Conservation (phyloP, 1,140 invertebrate species). For the Drosophila ananassae region DNA sequence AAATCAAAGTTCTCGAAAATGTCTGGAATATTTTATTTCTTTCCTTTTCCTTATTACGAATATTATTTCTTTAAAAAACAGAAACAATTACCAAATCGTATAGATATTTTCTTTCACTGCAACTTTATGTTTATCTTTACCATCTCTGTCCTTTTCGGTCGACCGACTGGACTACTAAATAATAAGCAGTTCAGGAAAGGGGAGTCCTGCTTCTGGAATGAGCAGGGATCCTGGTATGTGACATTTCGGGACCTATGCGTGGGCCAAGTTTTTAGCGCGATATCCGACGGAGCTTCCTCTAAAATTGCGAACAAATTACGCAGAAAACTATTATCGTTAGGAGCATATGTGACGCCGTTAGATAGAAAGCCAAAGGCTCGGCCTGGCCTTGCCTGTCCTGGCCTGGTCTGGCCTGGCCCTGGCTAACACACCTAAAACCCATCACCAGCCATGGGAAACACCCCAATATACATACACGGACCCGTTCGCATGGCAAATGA, state of each 20-base stretch:
- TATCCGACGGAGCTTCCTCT: conserved; percentile 60
- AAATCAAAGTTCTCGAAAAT: not conserved
- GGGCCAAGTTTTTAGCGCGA: conserved; percentile 57
- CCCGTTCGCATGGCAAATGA: conserved; percentile 54
- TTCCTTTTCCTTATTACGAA: too few relatives aligned
- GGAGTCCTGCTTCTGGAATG: not conserved
- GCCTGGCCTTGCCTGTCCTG: not conserved
- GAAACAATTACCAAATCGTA: not conserved
- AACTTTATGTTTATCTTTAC: conserved; percentile 37
- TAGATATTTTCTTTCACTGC: conserved; percentile 8
- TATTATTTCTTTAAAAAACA: too few relatives aligned
- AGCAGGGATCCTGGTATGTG: not conserved
- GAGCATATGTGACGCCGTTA: conserved; percentile 77
- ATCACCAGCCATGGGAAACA: not conserved
- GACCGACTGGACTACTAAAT: conserved; percentile 59
- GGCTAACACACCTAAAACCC: conserved; percentile 35
- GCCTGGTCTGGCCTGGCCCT: not conserved
- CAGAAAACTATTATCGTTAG: conserved; percentile 84
- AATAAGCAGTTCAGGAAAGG: conserved; percentile 56
- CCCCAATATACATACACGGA: not conserved
- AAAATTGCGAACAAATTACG: conserved; percentile 82
- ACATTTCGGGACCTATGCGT: conserved; percentile 6
- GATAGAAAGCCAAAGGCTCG: conserved; percentile 54
- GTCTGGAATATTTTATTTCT: not conserved
- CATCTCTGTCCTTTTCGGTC: conserved; percentile 11